phyloP scores from a whole-genome alignment of 2,888 invertebrate genomes.

The Meiosimyza decipiens region DNA sequence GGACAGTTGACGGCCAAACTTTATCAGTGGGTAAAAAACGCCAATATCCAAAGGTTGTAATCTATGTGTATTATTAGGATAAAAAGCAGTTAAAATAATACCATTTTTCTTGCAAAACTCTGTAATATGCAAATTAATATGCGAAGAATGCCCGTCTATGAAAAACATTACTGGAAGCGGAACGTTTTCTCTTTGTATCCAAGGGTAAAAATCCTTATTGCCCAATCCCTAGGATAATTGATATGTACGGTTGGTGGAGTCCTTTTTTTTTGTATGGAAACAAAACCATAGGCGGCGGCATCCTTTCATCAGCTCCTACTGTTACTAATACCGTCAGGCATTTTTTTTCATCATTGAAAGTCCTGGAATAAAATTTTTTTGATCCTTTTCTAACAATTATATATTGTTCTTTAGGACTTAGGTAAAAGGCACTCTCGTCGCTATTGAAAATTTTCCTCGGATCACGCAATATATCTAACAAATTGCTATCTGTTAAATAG shows the following conservation, averaged over 20 bases:
- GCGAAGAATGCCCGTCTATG: conserved; percentile 60
- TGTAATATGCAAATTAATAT: conserved; percentile 56
- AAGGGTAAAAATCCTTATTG: conserved; percentile 51
- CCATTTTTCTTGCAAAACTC: conserved; percentile 51
- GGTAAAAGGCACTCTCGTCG: too few relatives aligned
- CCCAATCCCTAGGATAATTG: too few relatives aligned
- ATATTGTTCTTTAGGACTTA: conserved; percentile 48
- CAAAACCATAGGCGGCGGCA: too few relatives aligned
- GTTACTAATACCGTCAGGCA: too few relatives aligned
- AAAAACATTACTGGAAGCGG: conserved; percentile 57
- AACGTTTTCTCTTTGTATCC: conserved; percentile 53
- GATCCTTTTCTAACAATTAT: conserved; percentile 55
- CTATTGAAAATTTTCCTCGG: conserved; percentile 51
- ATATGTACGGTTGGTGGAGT: too few relatives aligned
- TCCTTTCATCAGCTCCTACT: too few relatives aligned
- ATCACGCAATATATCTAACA: conserved; percentile 46
- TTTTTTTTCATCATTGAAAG: too few relatives aligned
- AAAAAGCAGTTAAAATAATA: conserved; percentile 14
- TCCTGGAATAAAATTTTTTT: too few relatives aligned
- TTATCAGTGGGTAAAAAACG: too few relatives aligned
- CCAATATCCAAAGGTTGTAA: too few relatives aligned
- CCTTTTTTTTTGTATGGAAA: too few relatives aligned
- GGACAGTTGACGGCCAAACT: too few relatives aligned
- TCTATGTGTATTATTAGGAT: neutral
- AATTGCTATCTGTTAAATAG: conserved; percentile 49